Percentiles rank a stretch among this genome's conserved stretches.
These are phyloP conservation scores for Rhagium mordax DNA, from an alignment of 2,888 invertebrate genomes.

Conservation along the genomic window DNA sequence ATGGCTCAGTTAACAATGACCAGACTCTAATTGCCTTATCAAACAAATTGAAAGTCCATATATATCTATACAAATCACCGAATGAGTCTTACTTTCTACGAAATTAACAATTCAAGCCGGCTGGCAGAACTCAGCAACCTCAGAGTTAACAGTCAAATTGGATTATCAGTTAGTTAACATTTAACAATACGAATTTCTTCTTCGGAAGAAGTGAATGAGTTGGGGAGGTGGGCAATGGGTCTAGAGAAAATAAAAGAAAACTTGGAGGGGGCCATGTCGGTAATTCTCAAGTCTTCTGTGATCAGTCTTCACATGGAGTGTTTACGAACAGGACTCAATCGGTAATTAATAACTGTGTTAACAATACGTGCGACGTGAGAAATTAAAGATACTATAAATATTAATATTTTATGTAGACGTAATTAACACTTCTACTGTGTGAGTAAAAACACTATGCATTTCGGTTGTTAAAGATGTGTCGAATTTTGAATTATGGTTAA, in stretches of 20 bases:
- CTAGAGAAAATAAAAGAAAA: slow-evolving; percentile 60
- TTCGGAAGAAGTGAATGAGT: slow-evolving; percentile 45
- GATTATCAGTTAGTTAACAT: slow-evolving; percentile 37
- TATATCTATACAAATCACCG: background rate
- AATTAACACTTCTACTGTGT: slow-evolving; percentile 2
- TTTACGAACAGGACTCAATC: slow-evolving; percentile 55
- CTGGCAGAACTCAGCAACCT: slow-evolving; percentile 4
- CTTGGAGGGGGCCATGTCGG: slow-evolving; percentile 55
- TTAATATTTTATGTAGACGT: background rate
- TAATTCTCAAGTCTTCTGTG: slow-evolving; percentile 56
- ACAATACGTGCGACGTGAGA: slow-evolving; percentile 29
- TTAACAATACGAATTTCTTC: slow-evolving; percentile 37
- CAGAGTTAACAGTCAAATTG: slow-evolving; percentile 31
- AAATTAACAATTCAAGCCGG: slow-evolving; percentile 30
- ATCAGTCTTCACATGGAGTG: slow-evolving; percentile 58
- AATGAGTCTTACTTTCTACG: slow-evolving; percentile 35
- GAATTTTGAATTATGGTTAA: slow-evolving; percentile 9
- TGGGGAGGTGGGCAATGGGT: slow-evolving; percentile 53
- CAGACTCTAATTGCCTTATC: slow-evolving; percentile 1
- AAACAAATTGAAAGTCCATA: background rate
- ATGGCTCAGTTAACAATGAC: background rate
- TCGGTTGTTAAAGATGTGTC: slow-evolving; percentile 5
- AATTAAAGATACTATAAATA: background rate
- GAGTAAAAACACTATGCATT: background rate
- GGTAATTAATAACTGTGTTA: slow-evolving; percentile 47